Conservation (phyloP, 1,140 invertebrate species). For the Drosophila punjabiensis region DNA sequence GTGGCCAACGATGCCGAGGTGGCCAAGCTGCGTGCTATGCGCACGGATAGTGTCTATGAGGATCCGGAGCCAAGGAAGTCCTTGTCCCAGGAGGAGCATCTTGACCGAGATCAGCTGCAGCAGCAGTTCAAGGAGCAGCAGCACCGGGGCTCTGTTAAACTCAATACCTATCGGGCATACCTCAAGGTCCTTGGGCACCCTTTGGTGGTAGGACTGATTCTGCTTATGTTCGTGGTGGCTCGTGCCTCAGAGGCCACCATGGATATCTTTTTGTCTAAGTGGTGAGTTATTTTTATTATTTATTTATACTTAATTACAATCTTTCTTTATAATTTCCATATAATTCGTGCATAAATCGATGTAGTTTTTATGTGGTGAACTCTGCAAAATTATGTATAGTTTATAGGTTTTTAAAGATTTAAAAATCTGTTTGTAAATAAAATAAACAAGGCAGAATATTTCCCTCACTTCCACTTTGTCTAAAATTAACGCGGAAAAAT, state of each 20-base stretch:
- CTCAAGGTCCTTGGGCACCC: conserved; percentile 89
- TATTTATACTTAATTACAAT: neutral
- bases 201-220: conserved; percentile 87
- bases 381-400: too few relatives aligned
- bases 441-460: too few relatives aligned
- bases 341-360: neutral
- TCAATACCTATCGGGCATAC: conserved; percentile 89
- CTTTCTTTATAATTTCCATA: too few relatives aligned
- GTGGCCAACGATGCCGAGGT: conserved; percentile 73
- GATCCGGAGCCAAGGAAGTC: conserved; percentile 44
- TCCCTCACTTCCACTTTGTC: neutral
- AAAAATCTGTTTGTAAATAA: too few relatives aligned
- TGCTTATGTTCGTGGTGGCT: conserved; percentile 88
- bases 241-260: conserved; percentile 89
- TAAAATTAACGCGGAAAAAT: neutral
- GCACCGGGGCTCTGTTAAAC: conserved; percentile 84
- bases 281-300: conserved; percentile 84
- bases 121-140: conserved; percentile 84
- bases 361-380: neutral
- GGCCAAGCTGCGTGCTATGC: conserved; percentile 47
- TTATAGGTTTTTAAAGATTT: too few relatives aligned
- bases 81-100: conserved; percentile 47
- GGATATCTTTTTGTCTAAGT: conserved; percentile 92
- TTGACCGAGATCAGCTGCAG: conserved; percentile 56
- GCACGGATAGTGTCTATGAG: conserved; percentile 65